Evolutionary conservation across 1,140 invertebrate genomes (phyloP), one percentile per base, ranked within the genome.

Genomic region (Trichonephila clavata): DNA sequence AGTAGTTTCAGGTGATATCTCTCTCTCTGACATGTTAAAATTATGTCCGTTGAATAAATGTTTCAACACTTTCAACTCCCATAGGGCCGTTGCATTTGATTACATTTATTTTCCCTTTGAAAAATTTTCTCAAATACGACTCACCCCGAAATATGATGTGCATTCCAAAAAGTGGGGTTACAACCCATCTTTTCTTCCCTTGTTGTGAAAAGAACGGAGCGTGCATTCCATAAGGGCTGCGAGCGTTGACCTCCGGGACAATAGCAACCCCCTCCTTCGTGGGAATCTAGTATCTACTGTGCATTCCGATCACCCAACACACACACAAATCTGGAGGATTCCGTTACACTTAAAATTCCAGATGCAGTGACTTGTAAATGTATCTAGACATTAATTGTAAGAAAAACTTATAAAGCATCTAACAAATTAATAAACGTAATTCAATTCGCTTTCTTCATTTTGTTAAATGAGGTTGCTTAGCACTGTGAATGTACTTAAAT

Each of bases 221-320:
- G 81, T 43, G 84, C 84, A 86, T 60, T 60, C 57, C 60, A 13
- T 59, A 14, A 13, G 68, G 68, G 24, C 27, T 20, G 71, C 24
- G 83, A 86, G 24, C 84, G 24, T 86, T 86, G 84, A 86, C 84
- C 84, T 27, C 84, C n/a, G 13, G 57, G 27, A 86, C 84, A 86
- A 86, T 63, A 63, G 84, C 16, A 18, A 59, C 24, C 84, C 24
- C 59, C 32, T 57, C 43, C 43, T 43, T n/a, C 84, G 84, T 86
- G 84, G 84, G 84, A 39, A 86, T 60, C 60, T 86, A 59, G 84
- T 59, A 86, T 86, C 60, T 86, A 16, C 16, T 63, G 20, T 27
- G 50, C 60, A 86, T 86, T 86, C 84, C 84, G 59, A 63, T 59
- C 60, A n/a, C 84, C 84, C 84, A 10, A 13, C n/a, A n/a, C n/a